Evolutionary conservation across 2,888 invertebrate species (phyloP).

Genomic region (Exocentrus adspersus): DNA sequence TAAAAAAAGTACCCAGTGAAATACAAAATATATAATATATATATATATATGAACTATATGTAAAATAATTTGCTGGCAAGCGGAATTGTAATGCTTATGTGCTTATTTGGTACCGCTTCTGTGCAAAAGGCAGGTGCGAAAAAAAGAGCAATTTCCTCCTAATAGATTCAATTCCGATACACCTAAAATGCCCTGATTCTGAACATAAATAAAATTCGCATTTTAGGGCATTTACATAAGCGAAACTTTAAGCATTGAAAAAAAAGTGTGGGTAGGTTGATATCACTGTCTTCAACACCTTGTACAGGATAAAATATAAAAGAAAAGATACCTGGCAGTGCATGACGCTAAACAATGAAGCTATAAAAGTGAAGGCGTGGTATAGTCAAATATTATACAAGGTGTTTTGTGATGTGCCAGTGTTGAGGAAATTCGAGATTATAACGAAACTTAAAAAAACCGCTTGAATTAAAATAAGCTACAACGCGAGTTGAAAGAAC

Average conservation of each 20-base stretch:
- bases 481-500: neutral
- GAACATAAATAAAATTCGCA: neutral
- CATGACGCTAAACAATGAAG: neutral
- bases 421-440: neutral
- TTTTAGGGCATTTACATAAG: neutral
- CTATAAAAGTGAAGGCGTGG: neutral
- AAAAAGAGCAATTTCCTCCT: conserved; percentile 50
- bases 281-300: neutral
- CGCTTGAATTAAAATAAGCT: neutral
- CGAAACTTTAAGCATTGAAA: neutral
- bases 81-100: conserved; percentile 26
- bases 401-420: neutral
- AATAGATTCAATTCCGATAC: conserved; percentile 37
- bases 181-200: conserved; percentile 20
- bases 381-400: neutral
- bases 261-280: neutral
- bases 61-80: conserved; percentile 52
- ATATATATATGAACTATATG: conserved; percentile 55
- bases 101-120: conserved; percentile 54
- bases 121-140: conserved; percentile 59
- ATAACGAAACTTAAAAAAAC: neutral
- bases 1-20: conserved; percentile 57
- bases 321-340: neutral
- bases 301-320: neutral
- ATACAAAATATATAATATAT: conserved; percentile 57